Evolutionary conservation across 2,888 invertebrate species (phyloP).

Genomic region (Eupithecia abbreviata): DNA sequence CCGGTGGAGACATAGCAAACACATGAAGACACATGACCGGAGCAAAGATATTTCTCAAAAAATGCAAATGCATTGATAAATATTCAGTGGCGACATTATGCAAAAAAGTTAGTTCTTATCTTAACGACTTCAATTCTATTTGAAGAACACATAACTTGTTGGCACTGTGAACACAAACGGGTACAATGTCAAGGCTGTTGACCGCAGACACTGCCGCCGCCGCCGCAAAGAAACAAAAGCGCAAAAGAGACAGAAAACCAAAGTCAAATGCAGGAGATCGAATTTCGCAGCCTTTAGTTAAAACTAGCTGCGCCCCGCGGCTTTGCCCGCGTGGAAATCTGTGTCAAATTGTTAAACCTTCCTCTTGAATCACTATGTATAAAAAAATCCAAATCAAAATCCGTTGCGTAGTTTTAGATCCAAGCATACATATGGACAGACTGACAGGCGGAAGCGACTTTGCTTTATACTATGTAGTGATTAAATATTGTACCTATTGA

Average conservation of each 20-base stretch:
- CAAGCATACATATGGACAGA: too few species aligned
- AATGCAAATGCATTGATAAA: background rate
- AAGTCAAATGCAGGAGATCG: constrained; percentile 40
- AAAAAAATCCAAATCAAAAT: too few species aligned
- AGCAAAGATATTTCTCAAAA: background rate
- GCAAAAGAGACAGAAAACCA: background rate
- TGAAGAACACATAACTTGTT: background rate
- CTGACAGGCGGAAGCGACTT: too few species aligned
- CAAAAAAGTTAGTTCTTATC: background rate
- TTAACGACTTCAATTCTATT: background rate
- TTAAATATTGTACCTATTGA: background rate
- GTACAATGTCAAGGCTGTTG: constrained; percentile 78
- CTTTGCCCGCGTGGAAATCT: too few species aligned
- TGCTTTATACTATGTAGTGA: background rate
- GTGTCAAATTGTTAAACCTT: too few species aligned
- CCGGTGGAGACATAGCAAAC: background rate
- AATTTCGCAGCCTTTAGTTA: constrained; percentile 20
- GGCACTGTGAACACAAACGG: constrained; percentile 57
- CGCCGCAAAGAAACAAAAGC: constrained; percentile 2
- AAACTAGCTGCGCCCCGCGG: background rate
- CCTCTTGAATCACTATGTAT: too few species aligned
- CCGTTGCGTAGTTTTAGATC: too few species aligned
- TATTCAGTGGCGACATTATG: background rate
- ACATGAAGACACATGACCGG: background rate
- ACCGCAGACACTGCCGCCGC: constrained; percentile 53